Base-by-base conservation (phyloP, 2,113 vertebrate genomes). In the Coregonus clupeaformis region DNA sequence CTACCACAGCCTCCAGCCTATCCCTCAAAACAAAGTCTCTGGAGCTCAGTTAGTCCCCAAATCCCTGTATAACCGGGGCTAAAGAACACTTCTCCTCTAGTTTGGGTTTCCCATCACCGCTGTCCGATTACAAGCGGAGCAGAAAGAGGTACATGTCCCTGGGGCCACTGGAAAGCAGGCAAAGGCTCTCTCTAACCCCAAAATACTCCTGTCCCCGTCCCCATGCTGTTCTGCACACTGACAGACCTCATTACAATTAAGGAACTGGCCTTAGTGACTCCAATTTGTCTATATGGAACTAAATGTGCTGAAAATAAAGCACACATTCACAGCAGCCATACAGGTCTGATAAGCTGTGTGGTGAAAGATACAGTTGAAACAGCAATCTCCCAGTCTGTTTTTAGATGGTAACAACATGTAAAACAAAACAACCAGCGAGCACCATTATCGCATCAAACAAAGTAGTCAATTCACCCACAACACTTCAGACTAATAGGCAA, bases 181-280 rank as follows among this genome's bases (percentile, higher is more conserved):
- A 77, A 72, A 75, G 73, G 68, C 59, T 66, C 68, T 59, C 68
- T 60, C 4, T 59, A 20, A 29, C 75, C 74, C 68, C 60, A 29
- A 29, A 68, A 49, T 12, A 60, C 82, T 49, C 63, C 71, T 66
- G 78, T 63, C 73, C 5, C n/a, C 6, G 18, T 42, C n/a, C 57
- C 57, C 57, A 22, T 2, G 6, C 62, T 72, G 70, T 49, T 42
- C 75, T 62, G 73, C 76, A 74, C 52, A 76, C 57, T 63, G 81
- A 82, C 76, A 73, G 76, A 30, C 64, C 74, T 80, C 71, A 79
- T 81, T 71, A 80, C 75, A 83, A 78, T 84, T 84, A 75, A 59
- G 73, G 67, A 59, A 42, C 36, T 57, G 69, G 66, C 76, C 68
- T 72, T 78, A 70, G 36, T 55, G 62, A 69, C 64, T 72, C 45